A percentile compares a stretch with the other conserved stretches of the same genome.
Evolutionary conservation across 1,140 invertebrate species (phyloP).

Genomic region (Paraescarpia echinospica): DNA sequence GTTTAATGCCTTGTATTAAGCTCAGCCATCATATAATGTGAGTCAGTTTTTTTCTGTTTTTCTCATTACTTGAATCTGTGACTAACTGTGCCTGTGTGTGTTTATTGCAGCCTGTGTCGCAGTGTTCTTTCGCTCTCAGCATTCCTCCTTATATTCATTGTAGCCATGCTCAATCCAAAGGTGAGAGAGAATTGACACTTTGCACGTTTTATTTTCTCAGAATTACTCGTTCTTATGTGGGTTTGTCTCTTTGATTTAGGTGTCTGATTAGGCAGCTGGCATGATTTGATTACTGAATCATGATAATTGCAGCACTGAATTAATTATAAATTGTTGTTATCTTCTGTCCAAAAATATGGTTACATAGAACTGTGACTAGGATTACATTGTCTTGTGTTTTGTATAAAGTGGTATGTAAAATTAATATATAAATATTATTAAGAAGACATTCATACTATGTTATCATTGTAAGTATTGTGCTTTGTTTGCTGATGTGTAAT

Average conservation of each 20-base stretch:
- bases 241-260: background rate
- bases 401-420: background rate
- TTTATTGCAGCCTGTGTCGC: slow-evolving; percentile 37
- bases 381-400: background rate
- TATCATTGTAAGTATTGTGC: too few relatives aligned
- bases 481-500: too few relatives aligned
- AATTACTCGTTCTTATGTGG: background rate
- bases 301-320: too few relatives aligned
- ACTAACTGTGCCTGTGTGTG: background rate
- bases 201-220: background rate
- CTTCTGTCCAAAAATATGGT: too few relatives aligned
- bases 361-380: background rate
- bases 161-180: slow-evolving; percentile 48
- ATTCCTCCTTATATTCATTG: slow-evolving; percentile 41
- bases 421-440: background rate
- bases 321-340: too few relatives aligned
- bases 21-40: too few relatives aligned
- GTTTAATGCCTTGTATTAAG: too few relatives aligned
- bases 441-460: background rate
- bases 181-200: slow-evolving; percentile 26
- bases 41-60: too few relatives aligned
- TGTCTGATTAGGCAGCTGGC: background rate
- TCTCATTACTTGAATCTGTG: background rate
- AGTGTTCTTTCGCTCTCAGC: slow-evolving; percentile 37
- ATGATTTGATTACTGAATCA: too few relatives aligned